Percentiles rank a stretch among this genome's conserved stretches.
Conservation (phyloP, 2,797 vertebrate species). For the Helostoma temminkii region DNA sequence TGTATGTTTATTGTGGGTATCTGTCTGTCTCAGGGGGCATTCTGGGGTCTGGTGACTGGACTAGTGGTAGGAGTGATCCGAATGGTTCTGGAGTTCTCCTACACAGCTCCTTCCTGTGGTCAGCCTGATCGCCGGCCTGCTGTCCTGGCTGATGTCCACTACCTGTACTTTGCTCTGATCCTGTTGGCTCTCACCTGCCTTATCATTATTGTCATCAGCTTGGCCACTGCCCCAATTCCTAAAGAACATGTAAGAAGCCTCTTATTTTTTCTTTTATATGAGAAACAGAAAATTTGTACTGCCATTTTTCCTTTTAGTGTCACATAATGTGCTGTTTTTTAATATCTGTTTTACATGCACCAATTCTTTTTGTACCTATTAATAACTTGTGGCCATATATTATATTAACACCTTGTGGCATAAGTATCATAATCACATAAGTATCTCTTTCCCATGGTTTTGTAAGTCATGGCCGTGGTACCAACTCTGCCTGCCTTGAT, state of each 20-base stretch:
- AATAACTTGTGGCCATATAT: no score
- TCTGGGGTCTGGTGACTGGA: constrained; percentile 93
- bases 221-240: constrained; percentile 88
- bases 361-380: no score
- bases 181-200: constrained; percentile 85
- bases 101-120: constrained; percentile 86
- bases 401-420: no score
- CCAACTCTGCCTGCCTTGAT: no score
- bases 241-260: constrained; percentile 86
- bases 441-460: no score
- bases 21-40: constrained; percentile 88
- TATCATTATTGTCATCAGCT: constrained; percentile 84
- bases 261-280: background rate
- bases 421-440: no score
- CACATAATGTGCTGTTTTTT: no score
- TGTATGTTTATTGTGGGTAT: background rate
- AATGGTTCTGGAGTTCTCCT: constrained; percentile 92
- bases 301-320: no score
- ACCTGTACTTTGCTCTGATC: constrained; percentile 95
- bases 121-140: constrained; percentile 87
- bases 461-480: no score
- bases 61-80: constrained; percentile 86
- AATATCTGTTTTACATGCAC: no score
- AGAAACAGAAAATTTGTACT: background rate
- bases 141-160: constrained; percentile 90